Evolutionary conservation across 2,888 invertebrate genomes (phyloP).

Genomic region (Cosmopolites sordidus): DNA sequence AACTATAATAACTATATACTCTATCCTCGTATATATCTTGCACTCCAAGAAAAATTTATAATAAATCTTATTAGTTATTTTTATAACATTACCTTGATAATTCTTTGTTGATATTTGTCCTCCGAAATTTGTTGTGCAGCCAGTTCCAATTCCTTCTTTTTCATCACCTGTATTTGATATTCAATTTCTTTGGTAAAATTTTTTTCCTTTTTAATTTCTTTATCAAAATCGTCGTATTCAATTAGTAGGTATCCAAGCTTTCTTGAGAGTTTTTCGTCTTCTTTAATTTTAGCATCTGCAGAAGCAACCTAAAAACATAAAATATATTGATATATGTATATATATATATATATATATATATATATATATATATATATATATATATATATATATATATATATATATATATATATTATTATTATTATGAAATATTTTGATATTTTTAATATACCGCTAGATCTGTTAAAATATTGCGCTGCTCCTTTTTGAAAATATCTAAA

Average conservation of each 20-base stretch:
- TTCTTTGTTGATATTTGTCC: conserved; percentile 49
- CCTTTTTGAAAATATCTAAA: conserved; percentile 57
- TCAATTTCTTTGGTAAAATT: conserved; percentile 50
- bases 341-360: too few relatives aligned
- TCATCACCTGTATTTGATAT: conserved; percentile 47
- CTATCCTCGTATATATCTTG: too few relatives aligned
- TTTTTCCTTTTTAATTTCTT: conserved; percentile 43
- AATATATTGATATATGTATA: too few relatives aligned
- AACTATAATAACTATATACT: too few relatives aligned
- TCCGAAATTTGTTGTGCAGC: conserved; percentile 45
- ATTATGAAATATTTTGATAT: neutral
- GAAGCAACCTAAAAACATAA: conserved; percentile 50
- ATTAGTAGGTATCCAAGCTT: conserved; percentile 54
- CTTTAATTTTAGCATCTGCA: conserved; percentile 54
- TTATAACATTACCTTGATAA: conserved; percentile 38
- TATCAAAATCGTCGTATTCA: conserved; percentile 53
- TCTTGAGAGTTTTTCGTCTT: conserved; percentile 53
- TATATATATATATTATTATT: too few relatives aligned
- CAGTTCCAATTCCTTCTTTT: conserved; percentile 31
- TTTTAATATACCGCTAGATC: conserved; percentile 50
- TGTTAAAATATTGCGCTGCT: conserved; percentile 60
- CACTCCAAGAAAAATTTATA: too few relatives aligned
- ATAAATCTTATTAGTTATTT: too few relatives aligned
- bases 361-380: too few relatives aligned
- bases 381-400: too few relatives aligned